Evolutionary conservation across 2,888 invertebrate species (phyloP), one percentile per base, ranked within the genome.

Genomic region (Pseudococcus longispinus): DNA sequence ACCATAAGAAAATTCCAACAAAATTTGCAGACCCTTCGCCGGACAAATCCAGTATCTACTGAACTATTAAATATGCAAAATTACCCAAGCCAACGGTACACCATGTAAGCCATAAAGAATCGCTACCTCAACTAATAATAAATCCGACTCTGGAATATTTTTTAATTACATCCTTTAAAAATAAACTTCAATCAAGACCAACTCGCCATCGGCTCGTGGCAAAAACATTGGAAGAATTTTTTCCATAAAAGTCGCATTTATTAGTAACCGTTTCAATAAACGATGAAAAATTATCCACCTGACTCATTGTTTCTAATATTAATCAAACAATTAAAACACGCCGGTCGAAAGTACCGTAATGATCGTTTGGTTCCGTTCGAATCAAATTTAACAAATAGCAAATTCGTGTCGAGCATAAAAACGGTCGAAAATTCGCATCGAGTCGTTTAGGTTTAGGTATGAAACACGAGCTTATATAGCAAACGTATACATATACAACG

Each of bases 341-440:
- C 65, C 26, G 26, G 1, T 9, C 65, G 65, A 26, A 26, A 26
- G 15, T 65, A 65, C 65, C 65, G 65, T 65, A 51, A 18, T n/a
- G 51, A 15, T 15, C 0, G 44, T 13, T 46, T 13, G n/a, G n/a
- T 51, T 46, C 44, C 15, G 51, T 51, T 65, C 26, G 65, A 46
- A n/a, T 11, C 26, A 26, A 1, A 26, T 1, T 8, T 13, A 15
- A 65, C 51, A 51, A 65, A 74, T 74, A n/a, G 37, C 74, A 26
- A 74, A 74, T 74, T 37, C 74, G 74, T 37, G 74, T 74, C n/a
- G 26, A 32, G 29, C 74, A 74, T 74, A 32, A 74, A 74, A 74
- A 74, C 18, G 74, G 32, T 74, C n/a, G 74, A 37, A 74, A 65
- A 32, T 74, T 74, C 70, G 74, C 8, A 37, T 37, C 37, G 8